Percentiles rank a stretch among this genome's conserved stretches.
Conservation (phyloP, 2,888 invertebrate species). For the Hydriomena furcata region DNA sequence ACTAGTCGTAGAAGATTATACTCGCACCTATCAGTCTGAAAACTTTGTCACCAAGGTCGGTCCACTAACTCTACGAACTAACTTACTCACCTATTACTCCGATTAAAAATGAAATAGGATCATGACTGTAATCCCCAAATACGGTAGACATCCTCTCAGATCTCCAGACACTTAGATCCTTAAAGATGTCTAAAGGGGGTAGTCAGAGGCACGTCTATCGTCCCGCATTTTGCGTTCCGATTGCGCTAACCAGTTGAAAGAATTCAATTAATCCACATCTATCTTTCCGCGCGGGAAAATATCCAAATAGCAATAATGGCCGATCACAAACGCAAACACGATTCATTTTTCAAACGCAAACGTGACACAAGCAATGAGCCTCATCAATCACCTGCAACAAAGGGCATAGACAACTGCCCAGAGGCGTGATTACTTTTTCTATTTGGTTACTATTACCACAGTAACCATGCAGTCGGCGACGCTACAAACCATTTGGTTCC, state of each 20-base stretch:
- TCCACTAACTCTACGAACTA: too few relatives aligned
- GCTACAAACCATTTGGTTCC: not conserved
- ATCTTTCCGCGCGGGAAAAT: conserved; percentile 6
- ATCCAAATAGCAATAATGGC: conserved; percentile 50
- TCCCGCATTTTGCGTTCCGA: too few relatives aligned
- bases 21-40: too few relatives aligned
- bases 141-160: too few relatives aligned
- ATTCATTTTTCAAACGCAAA: conserved; percentile 75
- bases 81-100: too few relatives aligned
- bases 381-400: conserved; percentile 75
- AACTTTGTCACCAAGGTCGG: too few relatives aligned
- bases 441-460: conserved; percentile 51
- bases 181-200: too few relatives aligned
- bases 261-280: not conserved
- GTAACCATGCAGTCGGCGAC: conserved; percentile 39
- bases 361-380: conserved; percentile 69
- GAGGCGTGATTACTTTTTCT: conserved; percentile 61
- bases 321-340: conserved; percentile 68
- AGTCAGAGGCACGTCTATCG: too few relatives aligned
- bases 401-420: conserved; percentile 69
- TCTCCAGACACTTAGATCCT: too few relatives aligned
- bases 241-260: not conserved
- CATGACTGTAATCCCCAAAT: too few relatives aligned
- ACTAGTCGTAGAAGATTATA: too few relatives aligned
- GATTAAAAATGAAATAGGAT: too few relatives aligned